Evolutionary conservation across 1,140 invertebrate genomes (phyloP), one percentile per base, ranked within the genome.

Genomic region (Diabrotica virgifera): DNA sequence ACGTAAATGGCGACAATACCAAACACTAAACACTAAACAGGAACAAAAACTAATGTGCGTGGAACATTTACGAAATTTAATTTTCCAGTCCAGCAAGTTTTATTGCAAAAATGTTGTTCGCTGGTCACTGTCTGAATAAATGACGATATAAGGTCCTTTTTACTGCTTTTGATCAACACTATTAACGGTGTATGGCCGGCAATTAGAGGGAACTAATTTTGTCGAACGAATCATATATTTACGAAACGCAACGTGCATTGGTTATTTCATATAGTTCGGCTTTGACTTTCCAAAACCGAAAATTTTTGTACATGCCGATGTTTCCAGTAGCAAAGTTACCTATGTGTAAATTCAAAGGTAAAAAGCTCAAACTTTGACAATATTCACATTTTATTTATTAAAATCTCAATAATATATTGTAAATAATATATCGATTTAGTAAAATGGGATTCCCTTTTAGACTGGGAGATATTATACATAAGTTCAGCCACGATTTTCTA

Each of bases 1-100:
- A 61, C 60, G 59, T 64, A 64, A 70, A 67, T 64, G 69, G 63
- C 62, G 66, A 67, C 63, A 65, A 68, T 66, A 67, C 62, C 40
- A 46, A 46, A 68, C 56, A 53, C 50, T 59, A 62, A 69, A 68
- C 70, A 72, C 63, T 74, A 70, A 74, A 73, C 73, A 70, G 70
- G 67, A 71, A 73, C 72, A 75, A 76, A 76, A 76, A 75, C 74
- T 74, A 75, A 75, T 75, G 73, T 75, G 75, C 74, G 72, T 76
- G 73, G 66, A 70, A 74, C 73, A 76, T 76, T 77, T 68, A 69
- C 73, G 65, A 73, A 76, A 77, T 76, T 76, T 75, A 76, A 77
- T 77, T 77, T 77, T 76, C 74, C 73, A 74, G 72, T 72, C 65
- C 64, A 75, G 69, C 67, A 72, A 69, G 62, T 77, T 77, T 77